phyloP scores from a whole-genome alignment of 1,140 invertebrate genomes.

The Neodiprion pinetum region DNA sequence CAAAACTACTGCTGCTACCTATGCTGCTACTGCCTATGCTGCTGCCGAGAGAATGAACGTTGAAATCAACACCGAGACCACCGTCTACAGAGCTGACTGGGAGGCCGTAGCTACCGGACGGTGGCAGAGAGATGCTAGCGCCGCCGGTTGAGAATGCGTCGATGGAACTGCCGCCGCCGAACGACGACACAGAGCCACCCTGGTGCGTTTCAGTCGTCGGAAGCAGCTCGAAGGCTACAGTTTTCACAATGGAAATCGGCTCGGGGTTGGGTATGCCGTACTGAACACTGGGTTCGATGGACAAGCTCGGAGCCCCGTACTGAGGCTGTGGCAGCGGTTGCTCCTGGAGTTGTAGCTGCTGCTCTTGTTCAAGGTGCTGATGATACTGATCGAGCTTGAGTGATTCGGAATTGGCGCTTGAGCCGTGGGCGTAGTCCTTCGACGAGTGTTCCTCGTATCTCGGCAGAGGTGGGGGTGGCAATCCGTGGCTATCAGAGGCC shows the following conservation, averaged over 20 bases:
- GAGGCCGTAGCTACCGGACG: conserved; percentile 20
- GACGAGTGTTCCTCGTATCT: conserved; percentile 39
- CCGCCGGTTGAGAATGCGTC: conserved; percentile 20
- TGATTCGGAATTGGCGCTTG: conserved; percentile 9
- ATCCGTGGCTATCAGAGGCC: conserved; percentile 44
- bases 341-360: conserved; percentile 9
- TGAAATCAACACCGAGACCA: neutral
- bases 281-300: neutral
- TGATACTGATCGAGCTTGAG: conserved; percentile 36
- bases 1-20: conserved; percentile 25
- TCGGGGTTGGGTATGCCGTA: conserved; percentile 31
- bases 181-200: conserved; percentile 23
- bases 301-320: conserved; percentile 22
- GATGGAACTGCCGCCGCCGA: conserved; percentile 19
- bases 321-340: conserved; percentile 28
- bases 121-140: neutral
- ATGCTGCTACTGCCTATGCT: conserved; percentile 12
- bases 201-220: conserved; percentile 36
- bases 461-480: conserved; percentile 59
- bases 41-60: conserved; percentile 39
- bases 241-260: conserved; percentile 56
- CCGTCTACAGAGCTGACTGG: neutral
- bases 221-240: conserved; percentile 58
- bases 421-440: neutral
- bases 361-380: conserved; percentile 19